phyloP scores from a whole-genome alignment of 1,140 invertebrate species.

The Apis cerana region DNA sequence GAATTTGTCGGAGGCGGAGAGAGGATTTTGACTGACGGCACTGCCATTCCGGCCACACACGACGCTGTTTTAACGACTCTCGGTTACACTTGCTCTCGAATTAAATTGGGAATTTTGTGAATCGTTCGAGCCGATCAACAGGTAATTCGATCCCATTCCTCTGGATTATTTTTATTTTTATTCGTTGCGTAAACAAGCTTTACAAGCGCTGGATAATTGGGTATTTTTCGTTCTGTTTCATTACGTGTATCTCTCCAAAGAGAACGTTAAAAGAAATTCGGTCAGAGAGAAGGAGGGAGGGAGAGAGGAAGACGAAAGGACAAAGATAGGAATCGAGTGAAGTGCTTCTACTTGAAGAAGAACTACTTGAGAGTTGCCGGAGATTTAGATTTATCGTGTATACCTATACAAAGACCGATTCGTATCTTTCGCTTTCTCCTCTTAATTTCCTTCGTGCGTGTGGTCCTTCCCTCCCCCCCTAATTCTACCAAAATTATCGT shows the following conservation, averaged over 20 bases:
- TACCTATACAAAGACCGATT: slow-evolving; percentile 62
- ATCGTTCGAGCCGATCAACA: too few species aligned
- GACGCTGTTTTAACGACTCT: slow-evolving; percentile 55
- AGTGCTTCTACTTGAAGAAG: slow-evolving; percentile 69
- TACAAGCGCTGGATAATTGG: too few species aligned
- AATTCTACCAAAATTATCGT: too few species aligned
- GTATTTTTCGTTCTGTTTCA: too few species aligned
- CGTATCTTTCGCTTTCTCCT: slow-evolving; percentile 45
- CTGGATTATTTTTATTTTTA: too few species aligned
- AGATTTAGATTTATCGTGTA: slow-evolving; percentile 68
- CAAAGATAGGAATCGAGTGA: slow-evolving; percentile 63
- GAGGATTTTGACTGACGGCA: slow-evolving; percentile 68
- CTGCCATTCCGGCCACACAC: slow-evolving; percentile 66
- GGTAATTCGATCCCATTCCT: too few species aligned
- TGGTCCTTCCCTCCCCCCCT: slow-evolving; percentile 26
- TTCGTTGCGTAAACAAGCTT: too few species aligned
- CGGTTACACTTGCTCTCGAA: slow-evolving; percentile 41
- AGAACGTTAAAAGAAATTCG: neutral
- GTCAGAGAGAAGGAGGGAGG: slow-evolving; percentile 11
- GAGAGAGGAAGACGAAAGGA: slow-evolving; percentile 32
- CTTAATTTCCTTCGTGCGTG: slow-evolving; percentile 41
- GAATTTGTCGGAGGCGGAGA: slow-evolving; percentile 40
- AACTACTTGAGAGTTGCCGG: slow-evolving; percentile 66
- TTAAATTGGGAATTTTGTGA: too few species aligned
- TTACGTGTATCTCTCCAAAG: too few species aligned